Percentiles rank a stretch among this genome's conserved stretches.
phyloP scores from a whole-genome alignment of 2,888 invertebrate species.

The Phragmatobia fuliginosa region DNA sequence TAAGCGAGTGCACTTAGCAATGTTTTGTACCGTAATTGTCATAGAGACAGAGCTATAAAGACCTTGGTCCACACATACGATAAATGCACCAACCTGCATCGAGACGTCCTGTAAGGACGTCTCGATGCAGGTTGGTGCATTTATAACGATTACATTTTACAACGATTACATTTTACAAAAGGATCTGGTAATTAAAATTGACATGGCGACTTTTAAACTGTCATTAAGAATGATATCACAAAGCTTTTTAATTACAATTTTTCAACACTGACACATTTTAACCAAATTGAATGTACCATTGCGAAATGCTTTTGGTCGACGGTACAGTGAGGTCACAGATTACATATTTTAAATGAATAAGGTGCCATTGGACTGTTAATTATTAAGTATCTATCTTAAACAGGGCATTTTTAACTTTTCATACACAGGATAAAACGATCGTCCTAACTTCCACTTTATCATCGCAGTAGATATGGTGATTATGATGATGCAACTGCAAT shows the following conservation, averaged over 20 bases:
- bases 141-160: slow-evolving; percentile 65
- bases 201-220: slow-evolving; percentile 25
- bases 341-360: neutral
- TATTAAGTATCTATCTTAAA: neutral
- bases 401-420: neutral
- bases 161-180: slow-evolving; percentile 62
- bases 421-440: neutral
- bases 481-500: no score
- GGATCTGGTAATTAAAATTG: slow-evolving; percentile 47
- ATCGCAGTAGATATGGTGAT: neutral
- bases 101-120: slow-evolving; percentile 60
- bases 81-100: slow-evolving; percentile 57
- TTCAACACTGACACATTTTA: no score
- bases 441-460: neutral
- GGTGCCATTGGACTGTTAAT: neutral
- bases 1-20: neutral
- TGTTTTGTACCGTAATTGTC: slow-evolving; percentile 36
- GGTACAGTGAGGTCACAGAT: slow-evolving; percentile 4
- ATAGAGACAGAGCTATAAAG: slow-evolving; percentile 27
- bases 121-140: no score
- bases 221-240: neutral
- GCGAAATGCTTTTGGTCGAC: neutral
- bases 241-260: neutral
- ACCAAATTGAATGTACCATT: neutral
- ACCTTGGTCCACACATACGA: slow-evolving; percentile 54